Evolutionary conservation across 1,140 invertebrate genomes (phyloP).

Genomic region (Platyscapa corneri): DNA sequence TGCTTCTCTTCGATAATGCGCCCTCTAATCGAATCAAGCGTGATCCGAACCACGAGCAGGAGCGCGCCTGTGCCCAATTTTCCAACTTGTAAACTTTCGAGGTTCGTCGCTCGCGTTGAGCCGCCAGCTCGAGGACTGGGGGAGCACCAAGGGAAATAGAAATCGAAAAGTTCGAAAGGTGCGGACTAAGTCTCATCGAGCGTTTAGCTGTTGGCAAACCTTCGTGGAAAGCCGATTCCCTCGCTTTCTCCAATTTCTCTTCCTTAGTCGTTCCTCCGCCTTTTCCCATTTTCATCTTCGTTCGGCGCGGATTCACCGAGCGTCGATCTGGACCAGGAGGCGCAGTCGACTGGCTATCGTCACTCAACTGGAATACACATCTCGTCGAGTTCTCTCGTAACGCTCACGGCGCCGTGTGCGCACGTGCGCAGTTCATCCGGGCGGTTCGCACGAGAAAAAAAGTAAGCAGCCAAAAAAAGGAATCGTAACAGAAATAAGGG

Average conservation of each 20-base stretch:
- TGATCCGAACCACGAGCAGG: too few species aligned
- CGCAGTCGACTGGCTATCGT: conserved; percentile 62
- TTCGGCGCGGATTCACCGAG: conserved; percentile 53
- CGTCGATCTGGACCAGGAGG: conserved; percentile 69
- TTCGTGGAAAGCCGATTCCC: neutral
- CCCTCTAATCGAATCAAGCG: too few species aligned
- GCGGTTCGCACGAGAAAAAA: conserved; percentile 33
- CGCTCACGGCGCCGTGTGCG: neutral
- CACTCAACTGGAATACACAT: conserved; percentile 71
- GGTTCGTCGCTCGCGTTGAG: too few species aligned
- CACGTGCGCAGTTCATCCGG: conserved; percentile 7
- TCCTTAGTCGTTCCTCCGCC: conserved; percentile 33
- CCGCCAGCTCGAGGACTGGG: too few species aligned
- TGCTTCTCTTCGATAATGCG: too few species aligned
- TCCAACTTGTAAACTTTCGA: too few species aligned
- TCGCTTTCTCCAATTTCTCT: neutral
- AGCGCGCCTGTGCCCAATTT: too few species aligned
- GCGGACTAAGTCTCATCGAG: too few species aligned
- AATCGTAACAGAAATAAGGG: too few species aligned
- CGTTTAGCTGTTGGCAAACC: neutral
- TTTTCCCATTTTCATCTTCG: conserved; percentile 29
- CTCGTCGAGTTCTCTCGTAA: neutral
- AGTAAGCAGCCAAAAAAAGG: neutral
- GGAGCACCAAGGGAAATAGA: too few species aligned
- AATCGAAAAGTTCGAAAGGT: too few species aligned